phyloP scores from a whole-genome alignment of 2,888 invertebrate genomes.

The Dorcus hopei region DNA sequence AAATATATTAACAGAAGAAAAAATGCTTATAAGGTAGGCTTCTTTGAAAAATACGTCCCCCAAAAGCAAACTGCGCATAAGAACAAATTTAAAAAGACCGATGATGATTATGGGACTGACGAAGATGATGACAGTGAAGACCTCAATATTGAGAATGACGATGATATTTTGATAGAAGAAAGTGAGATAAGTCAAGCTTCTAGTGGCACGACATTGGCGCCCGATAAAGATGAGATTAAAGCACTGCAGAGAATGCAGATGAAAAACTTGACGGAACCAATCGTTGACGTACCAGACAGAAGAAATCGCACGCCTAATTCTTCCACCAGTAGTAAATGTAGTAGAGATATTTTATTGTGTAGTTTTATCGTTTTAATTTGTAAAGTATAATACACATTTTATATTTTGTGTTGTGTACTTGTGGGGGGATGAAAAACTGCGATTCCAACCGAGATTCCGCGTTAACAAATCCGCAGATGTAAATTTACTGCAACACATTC shows the following conservation, averaged over 20 bases:
- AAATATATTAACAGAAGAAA: neutral
- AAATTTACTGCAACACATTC: neutral
- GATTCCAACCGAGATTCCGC: no score
- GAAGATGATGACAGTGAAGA: slow-evolving; percentile 19
- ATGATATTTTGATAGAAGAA: slow-evolving; percentile 21
- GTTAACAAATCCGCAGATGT: no score
- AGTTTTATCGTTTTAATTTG: neutral
- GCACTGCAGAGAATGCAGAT: neutral
- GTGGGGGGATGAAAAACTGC: neutral
- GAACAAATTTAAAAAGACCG: slow-evolving; percentile 2
- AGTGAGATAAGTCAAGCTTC: neutral
- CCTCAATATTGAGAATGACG: slow-evolving; percentile 16
- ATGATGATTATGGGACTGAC: slow-evolving; percentile 17
- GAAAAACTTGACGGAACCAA: neutral
- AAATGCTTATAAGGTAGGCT: neutral
- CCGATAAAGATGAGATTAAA: slow-evolving; percentile 8
- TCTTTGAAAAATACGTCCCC: no score
- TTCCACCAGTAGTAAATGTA: neutral
- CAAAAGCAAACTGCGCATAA: neutral
- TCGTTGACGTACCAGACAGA: neutral
- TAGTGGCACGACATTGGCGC: neutral
- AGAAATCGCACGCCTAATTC: neutral
- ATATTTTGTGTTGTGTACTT: slow-evolving; percentile 12
- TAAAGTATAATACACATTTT: slow-evolving; percentile 2
- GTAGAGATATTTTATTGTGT: neutral